A percentile compares a stretch with the other conserved stretches of the same genome.
phyloP scores from a whole-genome alignment of 1,140 invertebrate genomes.

The Drosophila simulans region DNA sequence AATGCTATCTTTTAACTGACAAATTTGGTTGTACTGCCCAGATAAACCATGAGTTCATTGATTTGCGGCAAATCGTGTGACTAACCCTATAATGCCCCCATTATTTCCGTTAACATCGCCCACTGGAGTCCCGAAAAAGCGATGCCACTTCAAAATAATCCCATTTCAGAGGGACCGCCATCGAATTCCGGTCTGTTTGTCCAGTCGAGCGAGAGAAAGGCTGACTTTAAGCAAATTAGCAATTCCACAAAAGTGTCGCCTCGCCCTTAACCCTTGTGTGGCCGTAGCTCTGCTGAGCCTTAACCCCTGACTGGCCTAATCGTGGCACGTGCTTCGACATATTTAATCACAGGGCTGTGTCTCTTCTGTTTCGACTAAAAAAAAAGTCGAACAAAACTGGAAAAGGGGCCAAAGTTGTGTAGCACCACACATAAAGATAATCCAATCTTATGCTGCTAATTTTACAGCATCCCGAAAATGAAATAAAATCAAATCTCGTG shows the following conservation, averaged over 20 bases:
- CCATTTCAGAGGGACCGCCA: slow-evolving; percentile 13
- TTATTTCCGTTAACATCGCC: slow-evolving; percentile 41
- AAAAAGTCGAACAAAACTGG: slow-evolving; percentile 3
- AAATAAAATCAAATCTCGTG: slow-evolving; percentile 75
- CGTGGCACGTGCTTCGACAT: slow-evolving; percentile 80
- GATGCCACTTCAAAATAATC: slow-evolving; percentile 37
- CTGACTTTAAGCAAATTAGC: slow-evolving; percentile 75
- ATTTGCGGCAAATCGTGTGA: slow-evolving; percentile 23
- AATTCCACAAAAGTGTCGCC: slow-evolving; percentile 70
- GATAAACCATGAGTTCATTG: not conserved
- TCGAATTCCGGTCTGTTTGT: slow-evolving; percentile 13
- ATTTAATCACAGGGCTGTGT: slow-evolving; percentile 71
- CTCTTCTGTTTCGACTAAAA: not conserved
- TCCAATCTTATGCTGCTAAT: slow-evolving; percentile 83
- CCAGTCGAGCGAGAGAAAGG: slow-evolving; percentile 39
- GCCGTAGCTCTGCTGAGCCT: not conserved
- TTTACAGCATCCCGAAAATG: slow-evolving; percentile 67
- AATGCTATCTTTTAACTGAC: too few relatives aligned
- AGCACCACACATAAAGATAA: slow-evolving; percentile 67
- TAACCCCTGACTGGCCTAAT: slow-evolving; percentile 69
- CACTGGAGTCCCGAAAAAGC: slow-evolving; percentile 5
- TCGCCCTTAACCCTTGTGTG: slow-evolving; percentile 6
- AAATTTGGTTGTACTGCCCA: not conserved
- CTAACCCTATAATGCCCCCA: slow-evolving; percentile 40
- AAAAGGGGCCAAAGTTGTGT: slow-evolving; percentile 23